phyloP scores from a whole-genome alignment of 2,888 invertebrate genomes.

The Seladonia tumulorum region DNA sequence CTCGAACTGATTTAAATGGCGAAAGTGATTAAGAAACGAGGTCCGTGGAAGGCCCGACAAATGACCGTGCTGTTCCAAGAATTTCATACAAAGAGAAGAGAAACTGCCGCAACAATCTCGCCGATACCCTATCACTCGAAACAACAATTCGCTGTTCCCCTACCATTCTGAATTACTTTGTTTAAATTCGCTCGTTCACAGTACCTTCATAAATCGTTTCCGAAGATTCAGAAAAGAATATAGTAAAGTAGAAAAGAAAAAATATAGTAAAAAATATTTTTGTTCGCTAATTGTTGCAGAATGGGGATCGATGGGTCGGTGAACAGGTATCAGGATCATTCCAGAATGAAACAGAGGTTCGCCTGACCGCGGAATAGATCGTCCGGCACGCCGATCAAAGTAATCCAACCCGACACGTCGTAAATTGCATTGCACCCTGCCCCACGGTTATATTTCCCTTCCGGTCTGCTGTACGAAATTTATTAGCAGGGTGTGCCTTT shows the following conservation, averaged over 20 bases:
- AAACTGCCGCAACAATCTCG: neutral
- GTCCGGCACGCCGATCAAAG: constrained; percentile 35
- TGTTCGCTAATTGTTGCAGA: neutral
- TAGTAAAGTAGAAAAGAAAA: too few species aligned
- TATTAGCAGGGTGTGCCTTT: constrained; percentile 61
- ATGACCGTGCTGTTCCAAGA: neutral
- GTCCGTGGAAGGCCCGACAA: neutral
- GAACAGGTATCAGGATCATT: neutral
- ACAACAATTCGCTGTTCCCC: neutral
- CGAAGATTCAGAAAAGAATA: neutral
- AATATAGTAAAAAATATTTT: neutral
- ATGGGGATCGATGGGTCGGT: neutral
- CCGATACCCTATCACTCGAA: neutral
- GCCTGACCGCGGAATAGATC: constrained; percentile 35
- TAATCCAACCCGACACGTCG: constrained; percentile 57
- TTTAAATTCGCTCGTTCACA: neutral
- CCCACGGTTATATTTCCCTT: constrained; percentile 31
- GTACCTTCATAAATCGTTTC: neutral
- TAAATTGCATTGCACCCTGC: constrained; percentile 53
- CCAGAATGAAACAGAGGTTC: constrained; percentile 34
- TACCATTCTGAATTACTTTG: neutral
- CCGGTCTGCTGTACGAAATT: constrained; percentile 47
- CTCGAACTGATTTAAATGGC: neutral
- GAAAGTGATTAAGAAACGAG: constrained; percentile 9
- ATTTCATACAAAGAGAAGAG: neutral